Base-by-base conservation (phyloP, 1,140 invertebrate genomes). In the Rhyacophila brunnea region DNA sequence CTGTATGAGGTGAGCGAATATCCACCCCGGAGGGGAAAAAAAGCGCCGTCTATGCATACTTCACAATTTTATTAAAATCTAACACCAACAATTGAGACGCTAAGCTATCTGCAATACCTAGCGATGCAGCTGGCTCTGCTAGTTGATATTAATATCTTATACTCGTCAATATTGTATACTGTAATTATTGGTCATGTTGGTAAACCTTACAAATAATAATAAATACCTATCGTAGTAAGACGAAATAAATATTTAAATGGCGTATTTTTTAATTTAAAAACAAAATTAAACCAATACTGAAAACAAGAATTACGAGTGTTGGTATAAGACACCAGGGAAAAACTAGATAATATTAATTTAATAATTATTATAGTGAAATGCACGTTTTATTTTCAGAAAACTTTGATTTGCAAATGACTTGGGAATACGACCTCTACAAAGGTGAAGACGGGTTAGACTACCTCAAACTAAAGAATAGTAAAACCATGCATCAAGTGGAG, bases 401-500 rank as follows among this genome's bases (percentile, higher is more conserved):
- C 58, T 80, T 85, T 10, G 78, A 84, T 20, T 81, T 81, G 0
- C 68, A 73, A 5, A 74, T 82, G 1, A 74, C 70, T 2, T 77
- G 83, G 43, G 80, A 83, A 64, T 75, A 82, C 7, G 71, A 79
- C 20, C 77, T 77, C 35, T 74, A 83, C 19, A 71, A 77, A 13
- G 72, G 72, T 19, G 70, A 74, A 52, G 70, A 80, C 64, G 67
- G 74, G 1, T 45, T 77, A 62, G 68, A 80, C 42, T 81, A 85
- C 57, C 82, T 81, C 55, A 71, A 81, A 19, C 70, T 81, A 0
- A 71, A 74, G 4, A 79, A 82, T 15, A 83, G 85, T 62, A 80
- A 15, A 6, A 32, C 5, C 0, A 48, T 11, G 13, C 43, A 47
- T 9, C 35, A 59, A 9, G 23, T 50, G 34, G 46, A 52, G n/a